phyloP scores from a whole-genome alignment of 2,888 invertebrate genomes.

The Heliconius erato region DNA sequence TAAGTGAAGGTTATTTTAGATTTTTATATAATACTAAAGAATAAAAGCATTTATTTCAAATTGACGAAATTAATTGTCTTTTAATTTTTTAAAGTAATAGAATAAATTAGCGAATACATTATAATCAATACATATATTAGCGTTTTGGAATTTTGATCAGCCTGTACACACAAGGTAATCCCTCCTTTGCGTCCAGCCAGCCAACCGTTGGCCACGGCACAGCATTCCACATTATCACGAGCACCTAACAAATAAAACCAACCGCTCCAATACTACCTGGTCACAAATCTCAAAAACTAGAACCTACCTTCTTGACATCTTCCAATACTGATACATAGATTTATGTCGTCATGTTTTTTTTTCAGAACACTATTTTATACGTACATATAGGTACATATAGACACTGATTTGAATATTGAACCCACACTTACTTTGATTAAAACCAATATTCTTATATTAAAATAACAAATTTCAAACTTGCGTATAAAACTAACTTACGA shows the following conservation, averaged over 20 bases:
- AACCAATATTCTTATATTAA: conserved; percentile 4
- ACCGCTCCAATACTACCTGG: conserved; percentile 76
- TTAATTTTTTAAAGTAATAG: too few species aligned
- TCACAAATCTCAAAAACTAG: conserved; percentile 64
- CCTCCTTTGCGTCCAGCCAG: conserved; percentile 63
- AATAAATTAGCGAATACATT: too few species aligned
- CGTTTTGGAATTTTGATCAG: conserved; percentile 53
- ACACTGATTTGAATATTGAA: background rate
- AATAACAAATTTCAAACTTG: background rate
- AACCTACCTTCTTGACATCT: conserved; percentile 76
- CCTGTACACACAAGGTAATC: conserved; percentile 62
- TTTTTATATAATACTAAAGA: background rate
- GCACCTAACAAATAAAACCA: conserved; percentile 80
- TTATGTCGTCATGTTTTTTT: conserved; percentile 33
- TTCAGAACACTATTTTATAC: background rate
- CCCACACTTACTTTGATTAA: background rate
- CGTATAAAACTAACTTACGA: conserved; percentile 55
- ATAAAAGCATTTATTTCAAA: too few species aligned
- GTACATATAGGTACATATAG: background rate
- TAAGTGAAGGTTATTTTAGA: background rate
- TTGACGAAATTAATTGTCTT: too few species aligned
- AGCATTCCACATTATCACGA: conserved; percentile 80
- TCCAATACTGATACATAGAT: conserved; percentile 58
- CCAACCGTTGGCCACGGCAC: conserved; percentile 65
- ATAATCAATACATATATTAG: too few species aligned